Percentiles rank a stretch among this genome's conserved stretches.
Conservation (phyloP, 2,113 vertebrate species). For the Eclectus roratus region DNA sequence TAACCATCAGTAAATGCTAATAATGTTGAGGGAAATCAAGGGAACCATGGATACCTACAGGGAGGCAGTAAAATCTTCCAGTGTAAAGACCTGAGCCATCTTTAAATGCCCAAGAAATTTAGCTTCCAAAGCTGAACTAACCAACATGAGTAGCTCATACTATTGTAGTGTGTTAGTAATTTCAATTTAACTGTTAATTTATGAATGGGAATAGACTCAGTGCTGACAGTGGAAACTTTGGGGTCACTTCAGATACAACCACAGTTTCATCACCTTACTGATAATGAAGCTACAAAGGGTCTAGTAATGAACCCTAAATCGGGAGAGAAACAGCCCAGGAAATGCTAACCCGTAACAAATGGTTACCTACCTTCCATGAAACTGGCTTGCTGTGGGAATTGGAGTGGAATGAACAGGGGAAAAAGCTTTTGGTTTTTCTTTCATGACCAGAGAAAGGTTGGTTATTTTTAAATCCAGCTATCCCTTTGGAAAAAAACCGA, state of each 20-base stretch:
- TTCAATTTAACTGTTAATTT: neutral
- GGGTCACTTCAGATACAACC: neutral
- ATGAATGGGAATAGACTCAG: neutral
- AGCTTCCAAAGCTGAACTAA: neutral
- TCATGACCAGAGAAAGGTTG: neutral
- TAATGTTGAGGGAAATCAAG: neutral
- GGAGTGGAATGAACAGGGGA: neutral
- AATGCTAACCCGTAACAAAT: neutral
- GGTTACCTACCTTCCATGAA: neutral
- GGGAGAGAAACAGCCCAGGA: neutral
- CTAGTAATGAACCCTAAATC: neutral
- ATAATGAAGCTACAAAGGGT: neutral
- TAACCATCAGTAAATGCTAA: neutral
- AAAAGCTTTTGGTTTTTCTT: neutral
- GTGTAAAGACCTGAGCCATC: neutral
- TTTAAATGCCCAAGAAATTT: neutral
- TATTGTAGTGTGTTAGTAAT: neutral
- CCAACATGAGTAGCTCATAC: neutral
- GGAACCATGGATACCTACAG: neutral
- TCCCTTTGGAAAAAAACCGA: neutral
- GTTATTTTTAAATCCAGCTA: slow-evolving; percentile 16
- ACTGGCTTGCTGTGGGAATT: neutral
- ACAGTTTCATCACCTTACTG: neutral
- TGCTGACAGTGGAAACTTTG: neutral
- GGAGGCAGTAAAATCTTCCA: neutral